Conservation (phyloP, 2,888 invertebrate genomes). For the Cetonia aurata region DNA sequence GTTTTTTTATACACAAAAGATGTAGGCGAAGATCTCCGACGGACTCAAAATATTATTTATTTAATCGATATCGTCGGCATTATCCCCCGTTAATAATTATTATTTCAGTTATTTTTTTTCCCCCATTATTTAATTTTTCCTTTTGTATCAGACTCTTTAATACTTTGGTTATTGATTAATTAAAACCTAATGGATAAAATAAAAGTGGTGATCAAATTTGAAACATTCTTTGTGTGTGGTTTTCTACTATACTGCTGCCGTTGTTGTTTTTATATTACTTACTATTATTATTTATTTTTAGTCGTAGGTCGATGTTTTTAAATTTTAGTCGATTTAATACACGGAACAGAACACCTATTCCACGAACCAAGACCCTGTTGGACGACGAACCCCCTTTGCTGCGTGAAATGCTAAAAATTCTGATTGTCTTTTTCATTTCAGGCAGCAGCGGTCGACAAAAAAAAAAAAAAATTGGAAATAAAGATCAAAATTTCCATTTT, state of each 20-base stretch:
- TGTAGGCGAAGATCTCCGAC: constrained; percentile 73
- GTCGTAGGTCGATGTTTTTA: too few species aligned
- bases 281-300: too few species aligned
- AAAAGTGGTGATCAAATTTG: constrained; percentile 58
- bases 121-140: not conserved
- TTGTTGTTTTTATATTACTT: constrained; percentile 3
- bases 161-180: constrained; percentile 52
- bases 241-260: constrained; percentile 49
- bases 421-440: constrained; percentile 59
- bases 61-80: not conserved
- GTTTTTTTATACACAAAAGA: constrained; percentile 84
- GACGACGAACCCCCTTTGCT: constrained; percentile 47
- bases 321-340: too few species aligned
- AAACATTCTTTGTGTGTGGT: constrained; percentile 40
- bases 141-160: constrained; percentile 46
- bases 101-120: too few species aligned
- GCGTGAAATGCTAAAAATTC: constrained; percentile 47
- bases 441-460: constrained; percentile 58
- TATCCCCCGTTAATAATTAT: constrained; percentile 4
- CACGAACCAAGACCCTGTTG: constrained; percentile 63
- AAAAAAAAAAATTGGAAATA: constrained; percentile 59
- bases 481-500: constrained; percentile 64
- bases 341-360: constrained; percentile 55
- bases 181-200: constrained; percentile 44
- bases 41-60: not conserved